A percentile compares a stretch with the other conserved stretches of the same genome.
Conservation (phyloP, 2,113 vertebrate genomes). For the Psophia crepitans region DNA sequence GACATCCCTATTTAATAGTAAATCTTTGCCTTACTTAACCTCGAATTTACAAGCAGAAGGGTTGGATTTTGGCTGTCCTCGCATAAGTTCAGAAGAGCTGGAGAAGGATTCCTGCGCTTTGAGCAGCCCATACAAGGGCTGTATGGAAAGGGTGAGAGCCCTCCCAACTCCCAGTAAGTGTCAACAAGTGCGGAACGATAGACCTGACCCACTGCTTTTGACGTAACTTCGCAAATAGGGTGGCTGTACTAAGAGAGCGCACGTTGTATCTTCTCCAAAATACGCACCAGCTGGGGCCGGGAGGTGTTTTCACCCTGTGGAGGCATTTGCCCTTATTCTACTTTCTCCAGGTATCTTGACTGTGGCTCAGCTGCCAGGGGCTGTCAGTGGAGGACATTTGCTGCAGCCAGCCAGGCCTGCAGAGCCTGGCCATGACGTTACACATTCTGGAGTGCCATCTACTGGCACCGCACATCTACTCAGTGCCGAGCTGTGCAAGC, state of each 20-base stretch:
- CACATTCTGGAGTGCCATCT: slow-evolving; percentile 42
- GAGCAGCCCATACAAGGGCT: neutral
- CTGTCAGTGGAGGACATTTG: neutral
- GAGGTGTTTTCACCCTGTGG: fast-evolving
- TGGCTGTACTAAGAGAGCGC: fast-evolving
- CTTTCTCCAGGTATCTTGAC: neutral
- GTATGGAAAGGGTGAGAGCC: neutral
- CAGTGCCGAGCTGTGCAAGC: no score
- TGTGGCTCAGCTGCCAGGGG: fast-evolving
- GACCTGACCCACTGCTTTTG: neutral
- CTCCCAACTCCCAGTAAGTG: neutral
- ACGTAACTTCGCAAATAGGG: no score
- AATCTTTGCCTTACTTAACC: neutral
- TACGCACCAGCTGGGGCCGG: fast-evolving
- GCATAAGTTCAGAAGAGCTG: neutral
- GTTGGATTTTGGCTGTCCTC: neutral
- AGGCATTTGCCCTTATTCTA: no score
- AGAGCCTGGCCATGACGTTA: neutral
- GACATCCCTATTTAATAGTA: neutral
- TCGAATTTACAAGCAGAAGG: neutral
- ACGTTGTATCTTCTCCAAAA: fast-evolving
- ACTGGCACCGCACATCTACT: neutral
- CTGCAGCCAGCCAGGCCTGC: neutral
- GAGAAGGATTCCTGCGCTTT: neutral
- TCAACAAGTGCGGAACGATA: fast-evolving